Base-by-base conservation (phyloP, 2,797 vertebrate species). In the Hippocampus kuda region DNA sequence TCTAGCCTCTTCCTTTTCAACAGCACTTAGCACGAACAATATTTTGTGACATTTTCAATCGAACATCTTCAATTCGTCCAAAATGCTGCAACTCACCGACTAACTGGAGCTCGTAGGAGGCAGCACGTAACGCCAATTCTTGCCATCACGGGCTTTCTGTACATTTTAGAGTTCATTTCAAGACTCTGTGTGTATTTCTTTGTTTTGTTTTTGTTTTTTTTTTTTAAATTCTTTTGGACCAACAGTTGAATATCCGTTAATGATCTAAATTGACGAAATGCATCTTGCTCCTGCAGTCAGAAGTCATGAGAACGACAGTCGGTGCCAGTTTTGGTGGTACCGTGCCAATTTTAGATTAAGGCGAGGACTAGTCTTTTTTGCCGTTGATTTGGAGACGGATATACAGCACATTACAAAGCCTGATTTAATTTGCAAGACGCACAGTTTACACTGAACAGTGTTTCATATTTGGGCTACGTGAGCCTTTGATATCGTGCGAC, bases 341-440 rank as follows among this genome's bases (percentile, higher is more conserved):
- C 6, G 4, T 26, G 20, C 16, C 42, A 46, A 27, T 26, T 48
- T 48, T 44, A 26, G 24, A 48, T 10, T 18, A 46, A 27, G 42
- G 44, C 6, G 16, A 16, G 63, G 22, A 26, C n/a, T 24, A 16
- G 13, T 65, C 41, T 65, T 65, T 20, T 42, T 59, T 16, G 4
- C 46, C 67, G 20, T 74, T 73, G 44, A 48, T 72, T 77, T 75
- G 9, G 18, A 73, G 44, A 75, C 67, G 69, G 27, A 65, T 72
- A 68, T 46, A 68, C 61, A 26, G 9, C 41, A 22, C 26, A 81
- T 70, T 72, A 61, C 42, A 68, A 76, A 84, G 68, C 78, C 69
- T 34, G 59, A 76, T 79, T 83, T 81, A 75, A 85, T 85, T 81
- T 81, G 67, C 53, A 71, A 79, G 75, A 66, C 46, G 69, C 57